Percentiles rank a stretch among this genome's conserved stretches.
These are phyloP conservation scores for Globia sparganii DNA, from an alignment of 2,888 invertebrate species.

Conservation along the genomic window DNA sequence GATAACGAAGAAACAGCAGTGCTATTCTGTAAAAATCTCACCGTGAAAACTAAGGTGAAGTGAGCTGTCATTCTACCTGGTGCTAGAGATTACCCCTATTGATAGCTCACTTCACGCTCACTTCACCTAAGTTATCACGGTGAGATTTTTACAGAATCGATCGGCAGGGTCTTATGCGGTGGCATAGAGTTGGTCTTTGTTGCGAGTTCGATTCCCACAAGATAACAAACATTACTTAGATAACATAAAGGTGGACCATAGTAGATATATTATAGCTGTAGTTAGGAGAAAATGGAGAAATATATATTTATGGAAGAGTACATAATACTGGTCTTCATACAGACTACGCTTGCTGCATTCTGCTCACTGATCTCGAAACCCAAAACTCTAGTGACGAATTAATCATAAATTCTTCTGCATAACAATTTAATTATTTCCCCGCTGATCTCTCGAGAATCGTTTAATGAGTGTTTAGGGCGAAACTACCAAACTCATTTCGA, in stretches of 20 bases:
- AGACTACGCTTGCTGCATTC: neutral
- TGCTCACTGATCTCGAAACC: neutral
- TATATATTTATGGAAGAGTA: neutral
- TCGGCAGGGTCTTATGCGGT: neutral
- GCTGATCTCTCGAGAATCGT: neutral
- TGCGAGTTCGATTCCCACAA: conserved; percentile 2
- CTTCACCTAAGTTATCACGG: no score
- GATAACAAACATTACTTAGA: neutral
- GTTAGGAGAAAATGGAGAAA: neutral
- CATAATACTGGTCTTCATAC: no score
- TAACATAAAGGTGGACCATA: neutral
- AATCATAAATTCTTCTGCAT: neutral
- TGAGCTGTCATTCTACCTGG: no score
- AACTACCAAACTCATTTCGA: neutral
- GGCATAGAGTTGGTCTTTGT: neutral
- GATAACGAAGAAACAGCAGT: conserved; percentile 20
- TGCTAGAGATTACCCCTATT: no score
- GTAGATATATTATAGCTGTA: neutral
- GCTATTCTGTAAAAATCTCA: no score
- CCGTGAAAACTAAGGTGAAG: no score
- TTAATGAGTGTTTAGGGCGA: neutral
- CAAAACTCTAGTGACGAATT: neutral
- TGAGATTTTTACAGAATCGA: no score
- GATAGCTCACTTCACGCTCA: no score
- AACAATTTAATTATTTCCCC: neutral